phyloP scores from a whole-genome alignment of 53 echinoderm and acorn worm species.

The Paelopatides confundens region DNA sequence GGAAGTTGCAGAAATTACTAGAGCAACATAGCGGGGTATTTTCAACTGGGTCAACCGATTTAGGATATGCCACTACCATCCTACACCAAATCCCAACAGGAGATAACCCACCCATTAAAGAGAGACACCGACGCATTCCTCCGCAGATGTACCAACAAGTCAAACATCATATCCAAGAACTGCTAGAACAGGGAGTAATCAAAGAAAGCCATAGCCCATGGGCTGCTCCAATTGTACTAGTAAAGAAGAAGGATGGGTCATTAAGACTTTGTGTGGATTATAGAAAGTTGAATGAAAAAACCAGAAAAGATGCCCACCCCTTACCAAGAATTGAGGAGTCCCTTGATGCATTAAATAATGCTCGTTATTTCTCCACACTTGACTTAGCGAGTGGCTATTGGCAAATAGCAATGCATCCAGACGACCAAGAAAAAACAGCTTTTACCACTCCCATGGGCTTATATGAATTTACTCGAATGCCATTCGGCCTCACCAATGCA shows the following conservation, averaged over 20 bases:
- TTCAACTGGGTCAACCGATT: neutral
- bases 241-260: slow-evolving; percentile 44
- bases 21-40: neutral
- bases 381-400: slow-evolving; percentile 28
- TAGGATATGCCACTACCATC: neutral
- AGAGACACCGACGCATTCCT: slow-evolving; percentile 4
- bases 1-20: neutral
- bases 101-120: neutral
- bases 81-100: slow-evolving; percentile 2
- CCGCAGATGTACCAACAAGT: slow-evolving; percentile 11
- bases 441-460: slow-evolving; percentile 62
- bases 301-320: slow-evolving; percentile 52
- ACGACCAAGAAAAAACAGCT: slow-evolving; percentile 57
- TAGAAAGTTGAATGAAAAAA: slow-evolving; percentile 37
- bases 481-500: slow-evolving; percentile 57
- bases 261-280: slow-evolving; percentile 60
- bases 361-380: slow-evolving; percentile 58
- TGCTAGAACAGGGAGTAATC: neutral
- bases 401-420: neutral
- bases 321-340: slow-evolving; percentile 64
- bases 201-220: neutral
- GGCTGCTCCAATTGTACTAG: neutral
- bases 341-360: slow-evolving; percentile 47
- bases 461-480: slow-evolving; percentile 57
- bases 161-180: neutral